Evolutionary conservation across 2,888 invertebrate species (phyloP).

Genomic region (Euzophera pinguis): DNA sequence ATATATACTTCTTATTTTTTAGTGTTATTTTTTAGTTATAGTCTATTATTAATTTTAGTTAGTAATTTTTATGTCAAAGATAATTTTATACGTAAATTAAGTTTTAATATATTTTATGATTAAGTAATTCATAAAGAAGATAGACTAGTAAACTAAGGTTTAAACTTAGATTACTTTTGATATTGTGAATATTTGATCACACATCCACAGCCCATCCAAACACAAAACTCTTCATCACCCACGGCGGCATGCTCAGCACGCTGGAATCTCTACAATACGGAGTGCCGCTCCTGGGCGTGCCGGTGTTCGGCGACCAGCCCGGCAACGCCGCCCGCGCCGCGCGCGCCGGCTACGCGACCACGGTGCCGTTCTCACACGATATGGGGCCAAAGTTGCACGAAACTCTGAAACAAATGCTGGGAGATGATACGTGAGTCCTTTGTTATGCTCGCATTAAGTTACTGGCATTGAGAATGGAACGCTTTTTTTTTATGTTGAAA

Average conservation of each 20-base stretch:
- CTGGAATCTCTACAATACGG: constrained; percentile 43
- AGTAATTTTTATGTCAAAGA: too few species aligned
- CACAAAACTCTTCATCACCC: constrained; percentile 41
- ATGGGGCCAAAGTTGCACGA: constrained; percentile 33
- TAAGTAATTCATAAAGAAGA: too few species aligned
- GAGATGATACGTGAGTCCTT: constrained; percentile 38
- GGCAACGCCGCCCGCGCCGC: constrained; percentile 40
- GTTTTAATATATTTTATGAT: too few species aligned
- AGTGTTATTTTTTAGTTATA: too few species aligned
- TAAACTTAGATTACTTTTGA: too few species aligned
- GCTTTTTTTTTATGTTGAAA: too few species aligned
- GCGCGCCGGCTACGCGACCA: constrained; percentile 36
- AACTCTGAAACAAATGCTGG: constrained; percentile 38
- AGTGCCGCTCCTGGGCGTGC: constrained; percentile 48
- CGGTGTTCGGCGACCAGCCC: constrained; percentile 57
- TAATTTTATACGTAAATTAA: too few species aligned
- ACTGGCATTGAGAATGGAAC: too few species aligned
- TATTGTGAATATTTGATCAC: too few species aligned
- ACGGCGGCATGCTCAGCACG: constrained; percentile 44
- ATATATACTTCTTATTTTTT: too few species aligned
- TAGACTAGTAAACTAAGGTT: too few species aligned
- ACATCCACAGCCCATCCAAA: constrained; percentile 43
- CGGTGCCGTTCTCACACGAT: constrained; percentile 29
- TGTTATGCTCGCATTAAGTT: neutral
- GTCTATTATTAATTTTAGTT: too few species aligned